A percentile compares a stretch with the other conserved stretches of the same genome.
phyloP scores from a whole-genome alignment of 2,888 invertebrate genomes.

The Eutolmus rufibarbis region DNA sequence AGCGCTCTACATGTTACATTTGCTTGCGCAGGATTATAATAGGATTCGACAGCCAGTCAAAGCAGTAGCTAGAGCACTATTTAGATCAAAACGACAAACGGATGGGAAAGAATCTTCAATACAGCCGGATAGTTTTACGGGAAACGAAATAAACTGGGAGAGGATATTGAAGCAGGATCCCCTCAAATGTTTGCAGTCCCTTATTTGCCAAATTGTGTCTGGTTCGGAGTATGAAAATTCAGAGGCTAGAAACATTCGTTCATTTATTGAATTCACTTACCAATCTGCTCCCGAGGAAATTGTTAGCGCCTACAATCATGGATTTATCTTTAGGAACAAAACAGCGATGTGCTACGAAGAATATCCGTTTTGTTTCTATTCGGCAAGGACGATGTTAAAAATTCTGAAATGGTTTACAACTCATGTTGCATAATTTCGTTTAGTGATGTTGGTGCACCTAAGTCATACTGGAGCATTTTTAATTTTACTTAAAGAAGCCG shows the following conservation, averaged over 20 bases:
- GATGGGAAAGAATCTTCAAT: not conserved
- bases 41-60: conserved; percentile 55
- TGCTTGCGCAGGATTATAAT: conserved; percentile 64
- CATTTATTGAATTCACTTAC: conserved; percentile 55
- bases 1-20: conserved; percentile 64
- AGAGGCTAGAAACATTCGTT: conserved; percentile 56
- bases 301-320: conserved; percentile 58
- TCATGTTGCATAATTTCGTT: not conserved
- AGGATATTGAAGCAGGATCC: conserved; percentile 58
- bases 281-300: conserved; percentile 56
- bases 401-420: conserved; percentile 57
- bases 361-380: conserved; percentile 61
- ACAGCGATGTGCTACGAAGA: conserved; percentile 57
- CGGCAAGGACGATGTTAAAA: conserved; percentile 59
- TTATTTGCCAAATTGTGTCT: conserved; percentile 60
- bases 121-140: not conserved
- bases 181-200: conserved; percentile 59
- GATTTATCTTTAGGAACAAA: conserved; percentile 53
- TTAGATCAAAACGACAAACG: not conserved
- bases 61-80: conserved; percentile 19
- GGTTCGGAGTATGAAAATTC: conserved; percentile 56
- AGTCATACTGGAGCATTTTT: not conserved
- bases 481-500: not conserved
- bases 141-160: conserved; percentile 56
- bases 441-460: not conserved